Conservation (phyloP, 1,140 invertebrate species). For the Dysdera silvatica region DNA sequence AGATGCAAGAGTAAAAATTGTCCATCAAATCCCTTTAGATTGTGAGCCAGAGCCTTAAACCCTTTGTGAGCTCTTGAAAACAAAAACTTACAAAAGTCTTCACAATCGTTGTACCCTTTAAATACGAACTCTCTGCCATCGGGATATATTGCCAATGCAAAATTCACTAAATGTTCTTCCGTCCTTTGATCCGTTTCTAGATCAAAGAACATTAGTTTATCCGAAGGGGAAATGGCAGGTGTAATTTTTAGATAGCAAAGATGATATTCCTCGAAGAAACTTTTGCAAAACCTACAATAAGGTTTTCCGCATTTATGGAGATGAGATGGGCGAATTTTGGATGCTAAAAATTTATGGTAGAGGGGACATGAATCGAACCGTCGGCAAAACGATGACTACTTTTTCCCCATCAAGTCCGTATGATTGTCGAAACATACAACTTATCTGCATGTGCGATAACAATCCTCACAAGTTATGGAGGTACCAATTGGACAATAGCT, state of each 20-base stretch:
- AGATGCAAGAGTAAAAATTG: background rate
- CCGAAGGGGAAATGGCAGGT: background rate
- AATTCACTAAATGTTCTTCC: background rate
- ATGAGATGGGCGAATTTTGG: no score
- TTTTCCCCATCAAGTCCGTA: no score
- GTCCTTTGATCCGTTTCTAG: background rate
- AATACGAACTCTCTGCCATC: background rate
- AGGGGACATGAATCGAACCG: no score
- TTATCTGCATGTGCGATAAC: no score
- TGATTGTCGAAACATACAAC: no score
- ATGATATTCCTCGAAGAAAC: no score
- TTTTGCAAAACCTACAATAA: no score
- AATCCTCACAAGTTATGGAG: no score
- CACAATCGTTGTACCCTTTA: background rate
- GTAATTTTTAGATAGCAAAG: background rate
- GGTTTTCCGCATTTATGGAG: no score
- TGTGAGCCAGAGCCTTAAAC: background rate
- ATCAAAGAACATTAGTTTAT: background rate
- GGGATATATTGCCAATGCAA: background rate
- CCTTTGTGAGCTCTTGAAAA: background rate
- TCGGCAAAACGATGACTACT: no score
- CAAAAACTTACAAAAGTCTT: background rate
- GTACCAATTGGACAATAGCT: background rate
- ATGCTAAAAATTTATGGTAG: no score
- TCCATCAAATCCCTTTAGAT: slow-evolving; percentile 1